Percentiles rank a stretch among this genome's conserved stretches.
phyloP scores from a whole-genome alignment of 35 echinoderm and acorn worm genomes.

The Hemicentrotus pulcherrimus region DNA sequence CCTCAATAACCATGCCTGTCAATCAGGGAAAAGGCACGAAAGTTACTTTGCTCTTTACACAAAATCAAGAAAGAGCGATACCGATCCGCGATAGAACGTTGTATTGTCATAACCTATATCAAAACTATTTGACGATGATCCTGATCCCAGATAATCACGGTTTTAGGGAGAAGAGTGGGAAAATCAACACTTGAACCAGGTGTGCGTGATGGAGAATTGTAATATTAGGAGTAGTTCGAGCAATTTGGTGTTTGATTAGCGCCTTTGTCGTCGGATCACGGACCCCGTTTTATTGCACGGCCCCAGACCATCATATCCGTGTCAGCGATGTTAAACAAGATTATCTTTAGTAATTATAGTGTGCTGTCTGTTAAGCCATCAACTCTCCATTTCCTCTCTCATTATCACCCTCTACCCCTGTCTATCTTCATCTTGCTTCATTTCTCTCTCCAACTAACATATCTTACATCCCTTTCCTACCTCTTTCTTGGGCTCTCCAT shows the following conservation, averaged over 20 bases:
- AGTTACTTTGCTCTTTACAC: background rate
- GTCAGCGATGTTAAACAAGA: slow-evolving; percentile 12
- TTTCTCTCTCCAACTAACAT: no score
- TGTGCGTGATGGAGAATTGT: background rate
- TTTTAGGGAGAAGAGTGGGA: background rate
- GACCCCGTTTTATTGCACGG: background rate
- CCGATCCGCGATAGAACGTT: background rate
- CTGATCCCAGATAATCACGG: background rate
- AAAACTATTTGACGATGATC: background rate
- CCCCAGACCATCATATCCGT: background rate
- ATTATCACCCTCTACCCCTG: background rate
- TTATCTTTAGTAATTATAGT: background rate
- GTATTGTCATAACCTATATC: background rate
- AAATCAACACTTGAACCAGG: slow-evolving; percentile 9
- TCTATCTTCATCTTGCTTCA: no score
- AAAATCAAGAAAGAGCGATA: background rate
- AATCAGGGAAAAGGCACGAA: background rate
- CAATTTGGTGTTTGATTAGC: background rate
- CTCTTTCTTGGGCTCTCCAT: no score
- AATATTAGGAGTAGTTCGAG: background rate
- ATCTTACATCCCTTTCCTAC: no score
- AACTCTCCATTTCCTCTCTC: background rate
- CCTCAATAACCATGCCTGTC: background rate
- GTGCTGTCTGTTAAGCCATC: background rate
- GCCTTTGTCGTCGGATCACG: background rate